Base-by-base conservation (phyloP, 35 echinoderm and acorn worm genomes). In the Amphiura filiformis region DNA sequence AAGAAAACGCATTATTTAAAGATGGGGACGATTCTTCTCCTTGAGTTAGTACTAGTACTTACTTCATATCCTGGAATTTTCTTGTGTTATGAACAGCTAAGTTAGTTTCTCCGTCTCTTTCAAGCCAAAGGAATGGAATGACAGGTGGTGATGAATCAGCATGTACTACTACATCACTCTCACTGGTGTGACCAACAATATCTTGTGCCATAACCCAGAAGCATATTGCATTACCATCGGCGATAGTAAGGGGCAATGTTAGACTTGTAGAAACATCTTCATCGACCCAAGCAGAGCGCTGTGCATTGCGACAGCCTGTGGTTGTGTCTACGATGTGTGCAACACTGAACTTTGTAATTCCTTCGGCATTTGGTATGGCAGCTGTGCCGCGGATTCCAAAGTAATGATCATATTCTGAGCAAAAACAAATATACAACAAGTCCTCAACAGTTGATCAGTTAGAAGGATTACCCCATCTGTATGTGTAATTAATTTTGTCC, bases 1-100 rank as follows among this genome's bases (percentile, higher is more conserved):
- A n/a, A n/a, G n/a, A n/a, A n/a, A n/a, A n/a, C n/a, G n/a, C n/a
- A n/a, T n/a, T n/a, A n/a, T n/a, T n/a, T n/a, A n/a, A n/a, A n/a
- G n/a, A n/a, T n/a, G n/a, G n/a, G n/a, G n/a, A n/a, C n/a, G n/a
- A n/a, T n/a, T n/a, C n/a, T n/a, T n/a, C n/a, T n/a, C n/a, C n/a
- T n/a, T n/a, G n/a, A n/a, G n/a, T n/a, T n/a, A n/a, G n/a, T n/a
- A 47, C 4, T 9, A 47, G 5, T 4, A 47, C 80, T 34, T 90
- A 90, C 88, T 75, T 77, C 80, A 90, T 84, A 34, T 90, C 81
- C 31, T 70, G 70, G 20, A 90, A 42, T 5, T 90, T 61, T 34
- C 31, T 81, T 76, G 81, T 37, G 80, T 83, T 89, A 38, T 89
- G 88, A 0, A 89, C 80, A 14, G 80, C 88, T 0, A 89, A 30